Conservation (phyloP, 2,113 vertebrate genomes). For the Rhagologus leucostigma region DNA sequence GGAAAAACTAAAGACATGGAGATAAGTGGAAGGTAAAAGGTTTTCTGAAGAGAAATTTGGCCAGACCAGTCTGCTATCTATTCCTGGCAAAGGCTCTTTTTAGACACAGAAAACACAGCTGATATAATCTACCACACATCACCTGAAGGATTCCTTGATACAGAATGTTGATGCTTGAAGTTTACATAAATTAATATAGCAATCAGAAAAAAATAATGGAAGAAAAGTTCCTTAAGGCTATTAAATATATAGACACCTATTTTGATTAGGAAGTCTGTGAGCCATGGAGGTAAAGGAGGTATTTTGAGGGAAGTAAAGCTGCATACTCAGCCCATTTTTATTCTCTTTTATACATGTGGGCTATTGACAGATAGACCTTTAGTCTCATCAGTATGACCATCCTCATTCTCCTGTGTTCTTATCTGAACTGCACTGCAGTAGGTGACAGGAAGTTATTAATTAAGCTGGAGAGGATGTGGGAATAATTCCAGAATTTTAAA, state of each 20-base stretch:
- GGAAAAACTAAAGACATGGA: neutral
- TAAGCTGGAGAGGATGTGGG: neutral
- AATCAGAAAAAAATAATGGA: neutral
- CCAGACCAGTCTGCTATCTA: neutral
- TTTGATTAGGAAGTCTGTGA: neutral
- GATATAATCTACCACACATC: neutral
- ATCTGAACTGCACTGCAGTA: neutral
- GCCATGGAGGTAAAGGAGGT: neutral
- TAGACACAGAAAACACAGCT: neutral
- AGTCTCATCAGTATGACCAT: neutral
- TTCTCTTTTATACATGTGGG: neutral
- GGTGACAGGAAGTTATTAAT: neutral
- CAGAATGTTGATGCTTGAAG: neutral
- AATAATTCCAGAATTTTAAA: neutral
- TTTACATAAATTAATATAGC: neutral
- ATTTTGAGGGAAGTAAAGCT: neutral
- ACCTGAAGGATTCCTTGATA: neutral
- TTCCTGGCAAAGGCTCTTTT: neutral
- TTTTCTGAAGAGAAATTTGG: slow-evolving; percentile 1
- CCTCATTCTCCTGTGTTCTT: neutral
- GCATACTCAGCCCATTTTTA: neutral
- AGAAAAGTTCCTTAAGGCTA: neutral
- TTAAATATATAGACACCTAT: neutral
- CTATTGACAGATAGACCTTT: neutral
- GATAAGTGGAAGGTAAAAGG: neutral